A percentile compares a stretch with the other conserved stretches of the same genome.
phyloP scores from a whole-genome alignment of 2,888 invertebrate genomes.

The Panzeria rudis region DNA sequence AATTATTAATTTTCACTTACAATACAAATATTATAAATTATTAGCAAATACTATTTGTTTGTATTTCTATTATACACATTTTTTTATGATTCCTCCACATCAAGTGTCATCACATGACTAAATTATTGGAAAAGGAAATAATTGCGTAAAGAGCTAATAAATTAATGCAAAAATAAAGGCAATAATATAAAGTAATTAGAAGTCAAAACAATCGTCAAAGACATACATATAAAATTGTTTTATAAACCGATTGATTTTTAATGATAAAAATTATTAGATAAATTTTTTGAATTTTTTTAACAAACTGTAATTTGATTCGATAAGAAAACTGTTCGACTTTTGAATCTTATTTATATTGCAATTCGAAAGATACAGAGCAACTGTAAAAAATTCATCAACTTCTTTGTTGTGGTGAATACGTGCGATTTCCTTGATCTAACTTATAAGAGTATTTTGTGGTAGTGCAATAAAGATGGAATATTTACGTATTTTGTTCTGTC shows the following conservation, averaged over 20 bases:
- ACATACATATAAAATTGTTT: neutral
- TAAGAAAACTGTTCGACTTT: no score
- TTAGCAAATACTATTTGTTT: conserved; percentile 38
- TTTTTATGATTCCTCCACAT: conserved; percentile 19
- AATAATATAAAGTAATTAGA: neutral
- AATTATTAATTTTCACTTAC: conserved; percentile 49
- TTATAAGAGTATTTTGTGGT: no score
- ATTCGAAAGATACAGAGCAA: no score
- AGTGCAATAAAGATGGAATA: no score
- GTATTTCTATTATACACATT: neutral
- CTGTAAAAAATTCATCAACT: no score
- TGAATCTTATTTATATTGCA: no score
- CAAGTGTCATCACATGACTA: conserved; percentile 51
- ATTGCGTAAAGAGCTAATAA: conserved; percentile 3
- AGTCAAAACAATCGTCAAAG: neutral
- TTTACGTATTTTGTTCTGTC: no score
- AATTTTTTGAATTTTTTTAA: neutral
- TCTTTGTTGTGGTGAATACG: no score
- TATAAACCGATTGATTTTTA: conserved; percentile 14
- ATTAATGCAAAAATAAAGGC: neutral
- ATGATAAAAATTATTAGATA: neutral
- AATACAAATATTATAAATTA: conserved; percentile 23
- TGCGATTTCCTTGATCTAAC: no score
- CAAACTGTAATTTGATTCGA: no score
- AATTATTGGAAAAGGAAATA: conserved; percentile 17